Evolutionary conservation across 2,113 vertebrate genomes (phyloP).

Genomic region (Nycticryphes semicollaris): DNA sequence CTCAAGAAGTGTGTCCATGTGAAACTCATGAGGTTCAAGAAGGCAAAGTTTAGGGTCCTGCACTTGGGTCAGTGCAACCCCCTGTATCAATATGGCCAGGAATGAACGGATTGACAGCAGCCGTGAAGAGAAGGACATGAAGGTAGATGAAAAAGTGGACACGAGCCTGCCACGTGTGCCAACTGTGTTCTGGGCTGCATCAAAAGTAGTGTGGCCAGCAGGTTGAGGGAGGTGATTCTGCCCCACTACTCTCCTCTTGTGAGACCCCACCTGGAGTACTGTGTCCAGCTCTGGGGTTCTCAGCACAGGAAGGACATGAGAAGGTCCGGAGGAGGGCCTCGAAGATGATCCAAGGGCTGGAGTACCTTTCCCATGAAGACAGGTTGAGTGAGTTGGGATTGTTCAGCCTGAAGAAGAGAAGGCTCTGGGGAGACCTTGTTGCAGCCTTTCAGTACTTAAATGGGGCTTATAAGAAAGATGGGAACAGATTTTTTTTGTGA

Average conservation of each 20-base stretch:
- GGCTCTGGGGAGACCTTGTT: not conserved
- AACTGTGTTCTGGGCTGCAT: not conserved
- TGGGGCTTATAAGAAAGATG: not conserved
- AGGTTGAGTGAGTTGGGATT: not conserved
- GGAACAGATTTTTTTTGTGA: not conserved
- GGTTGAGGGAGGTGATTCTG: not conserved
- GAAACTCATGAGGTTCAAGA: not conserved
- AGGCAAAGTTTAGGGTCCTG: not conserved
- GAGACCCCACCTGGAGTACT: not conserved
- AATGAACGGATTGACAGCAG: not conserved
- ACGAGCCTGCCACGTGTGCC: not conserved
- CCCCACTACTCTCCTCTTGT: not conserved
- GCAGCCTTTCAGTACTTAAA: not conserved
- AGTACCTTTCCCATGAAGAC: not conserved
- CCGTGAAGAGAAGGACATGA: not conserved
- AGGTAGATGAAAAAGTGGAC: not conserved
- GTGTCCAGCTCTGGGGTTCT: not conserved
- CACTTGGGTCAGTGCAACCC: not conserved
- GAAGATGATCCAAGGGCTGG: not conserved
- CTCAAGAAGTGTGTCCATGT: not conserved
- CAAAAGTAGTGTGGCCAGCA: not conserved
- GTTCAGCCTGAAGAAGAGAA: not conserved
- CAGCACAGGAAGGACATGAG: not conserved
- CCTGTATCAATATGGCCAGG: not conserved
- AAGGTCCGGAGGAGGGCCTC: not conserved